phyloP scores from a whole-genome alignment of 2,888 invertebrate species.

The Apodemia hepburni region DNA sequence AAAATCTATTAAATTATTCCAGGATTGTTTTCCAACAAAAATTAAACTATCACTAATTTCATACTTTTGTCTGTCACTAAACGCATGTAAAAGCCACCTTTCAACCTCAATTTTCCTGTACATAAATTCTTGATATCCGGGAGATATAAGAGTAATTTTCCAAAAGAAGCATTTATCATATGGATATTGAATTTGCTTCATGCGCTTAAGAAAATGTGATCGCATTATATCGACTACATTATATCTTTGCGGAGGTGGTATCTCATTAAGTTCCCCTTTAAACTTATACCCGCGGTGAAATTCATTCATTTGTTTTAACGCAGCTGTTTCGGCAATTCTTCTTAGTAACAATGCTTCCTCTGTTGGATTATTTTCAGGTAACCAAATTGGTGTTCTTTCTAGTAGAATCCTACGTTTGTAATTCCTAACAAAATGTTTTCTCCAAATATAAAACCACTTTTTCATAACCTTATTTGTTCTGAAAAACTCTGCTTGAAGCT shows the following conservation, averaged over 20 bases:
- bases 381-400: constrained; percentile 69
- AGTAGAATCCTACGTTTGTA: constrained; percentile 55
- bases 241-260: constrained; percentile 52
- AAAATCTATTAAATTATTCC: constrained; percentile 72
- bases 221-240: constrained; percentile 70
- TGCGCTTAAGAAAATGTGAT: constrained; percentile 63
- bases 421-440: constrained; percentile 51
- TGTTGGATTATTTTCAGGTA: constrained; percentile 52
- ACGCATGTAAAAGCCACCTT: constrained; percentile 66
- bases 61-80: constrained; percentile 59
- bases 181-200: constrained; percentile 68
- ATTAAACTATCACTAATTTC: constrained; percentile 55
- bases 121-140: constrained; percentile 66
- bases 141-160: constrained; percentile 82
- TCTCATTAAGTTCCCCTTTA: constrained; percentile 50
- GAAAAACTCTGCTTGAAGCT: constrained; percentile 60
- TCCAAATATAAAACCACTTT: constrained; percentile 66
- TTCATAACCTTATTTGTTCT: constrained; percentile 52
- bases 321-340: constrained; percentile 48
- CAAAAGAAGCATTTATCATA: constrained; percentile 73
- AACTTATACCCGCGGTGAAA: constrained; percentile 64
- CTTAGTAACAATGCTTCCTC: constrained; percentile 55
- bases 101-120: constrained; percentile 64
- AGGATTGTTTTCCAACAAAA: constrained; percentile 61
- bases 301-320: constrained; percentile 61